These are phyloP conservation scores for Oostethus manadensis DNA, from an alignment of 2,113 vertebrate genomes.

Conservation along the genomic window DNA sequence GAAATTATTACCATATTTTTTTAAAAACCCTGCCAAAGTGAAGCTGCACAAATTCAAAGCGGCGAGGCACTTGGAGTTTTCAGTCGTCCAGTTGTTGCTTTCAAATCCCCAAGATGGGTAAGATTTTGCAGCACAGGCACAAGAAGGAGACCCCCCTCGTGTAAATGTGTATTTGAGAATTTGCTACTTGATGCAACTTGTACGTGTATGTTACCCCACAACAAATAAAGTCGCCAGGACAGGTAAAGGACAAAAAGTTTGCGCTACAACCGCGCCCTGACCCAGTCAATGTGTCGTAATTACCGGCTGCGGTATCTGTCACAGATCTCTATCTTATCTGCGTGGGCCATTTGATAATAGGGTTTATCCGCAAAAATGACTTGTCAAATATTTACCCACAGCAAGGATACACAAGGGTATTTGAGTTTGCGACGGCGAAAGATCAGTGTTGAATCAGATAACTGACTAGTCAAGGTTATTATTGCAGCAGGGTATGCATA, in stretches of 20 bases:
- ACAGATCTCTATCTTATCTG: constrained; percentile 65
- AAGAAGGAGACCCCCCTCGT: too few relatives aligned
- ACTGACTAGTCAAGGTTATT: constrained; percentile 14
- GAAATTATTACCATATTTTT: too few relatives aligned
- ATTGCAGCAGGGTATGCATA: neutral
- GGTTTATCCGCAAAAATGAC: constrained; percentile 60
- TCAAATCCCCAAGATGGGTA: too few relatives aligned
- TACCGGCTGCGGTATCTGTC: constrained; percentile 56
- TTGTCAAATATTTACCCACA: constrained; percentile 48
- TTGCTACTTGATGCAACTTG: neutral
- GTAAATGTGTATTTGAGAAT: too few relatives aligned
- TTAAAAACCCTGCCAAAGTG: too few relatives aligned
- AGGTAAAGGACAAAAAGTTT: constrained; percentile 50
- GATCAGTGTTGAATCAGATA: constrained; percentile 41
- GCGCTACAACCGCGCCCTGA: constrained; percentile 19
- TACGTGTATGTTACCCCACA: constrained; percentile 13
- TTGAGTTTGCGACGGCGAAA: constrained; percentile 32
- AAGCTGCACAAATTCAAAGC: too few relatives aligned
- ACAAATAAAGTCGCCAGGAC: constrained; percentile 3
- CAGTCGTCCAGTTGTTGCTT: too few relatives aligned
- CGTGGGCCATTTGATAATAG: constrained; percentile 56
- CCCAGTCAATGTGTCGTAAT: constrained; percentile 63
- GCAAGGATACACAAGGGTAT: constrained; percentile 64
- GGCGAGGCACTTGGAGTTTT: too few relatives aligned
- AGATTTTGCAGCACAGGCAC: too few relatives aligned